A percentile compares a stretch with the other conserved stretches of the same genome.
These are phyloP conservation scores for Hirtodrosophila trivittata DNA, from an alignment of 2,888 invertebrate genomes.

Conservation along the genomic window DNA sequence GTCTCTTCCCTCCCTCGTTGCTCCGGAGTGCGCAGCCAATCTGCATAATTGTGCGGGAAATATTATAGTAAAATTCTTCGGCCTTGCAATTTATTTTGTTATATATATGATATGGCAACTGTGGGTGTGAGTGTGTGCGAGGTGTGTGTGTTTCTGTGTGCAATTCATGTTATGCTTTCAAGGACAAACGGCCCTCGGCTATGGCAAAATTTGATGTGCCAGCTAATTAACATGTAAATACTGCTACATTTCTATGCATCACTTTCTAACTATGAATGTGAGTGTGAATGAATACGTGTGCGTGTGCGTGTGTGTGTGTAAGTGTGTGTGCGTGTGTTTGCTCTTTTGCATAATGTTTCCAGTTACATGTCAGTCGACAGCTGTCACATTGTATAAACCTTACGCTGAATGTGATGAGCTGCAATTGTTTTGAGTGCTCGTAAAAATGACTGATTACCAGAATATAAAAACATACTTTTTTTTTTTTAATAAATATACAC, in stretches of 20 bases:
- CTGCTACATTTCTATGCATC: conserved; percentile 52
- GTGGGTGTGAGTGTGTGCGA: too few species aligned
- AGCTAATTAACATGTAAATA: conserved; percentile 74
- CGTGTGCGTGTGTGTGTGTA: conserved; percentile 2
- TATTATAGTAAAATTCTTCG: conserved; percentile 39
- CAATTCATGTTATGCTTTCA: too few species aligned
- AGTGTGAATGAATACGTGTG: background rate
- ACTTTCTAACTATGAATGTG: conserved; percentile 23
- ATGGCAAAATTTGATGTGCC: conserved; percentile 49
- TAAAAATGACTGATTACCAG: conserved; percentile 32
- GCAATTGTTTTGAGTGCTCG: conserved; percentile 45
- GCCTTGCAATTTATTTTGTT: conserved; percentile 55
- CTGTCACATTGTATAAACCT: conserved; percentile 48
- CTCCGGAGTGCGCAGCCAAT: conserved; percentile 44
- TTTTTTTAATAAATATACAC: too few species aligned
- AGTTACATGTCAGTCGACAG: conserved; percentile 34
- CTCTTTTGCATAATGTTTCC: conserved; percentile 33
- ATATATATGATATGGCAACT: too few species aligned
- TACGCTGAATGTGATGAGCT: conserved; percentile 32
- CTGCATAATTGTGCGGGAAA: conserved; percentile 73
- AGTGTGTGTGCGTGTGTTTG: conserved; percentile 7
- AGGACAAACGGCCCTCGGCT: conserved; percentile 48
- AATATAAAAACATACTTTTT: too few species aligned
- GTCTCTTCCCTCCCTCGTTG: conserved; percentile 5
- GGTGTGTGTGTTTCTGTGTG: too few species aligned